These are phyloP conservation scores for Neomorphus geoffroyi DNA, from an alignment of 2,797 vertebrate genomes.

Conservation along the genomic window DNA sequence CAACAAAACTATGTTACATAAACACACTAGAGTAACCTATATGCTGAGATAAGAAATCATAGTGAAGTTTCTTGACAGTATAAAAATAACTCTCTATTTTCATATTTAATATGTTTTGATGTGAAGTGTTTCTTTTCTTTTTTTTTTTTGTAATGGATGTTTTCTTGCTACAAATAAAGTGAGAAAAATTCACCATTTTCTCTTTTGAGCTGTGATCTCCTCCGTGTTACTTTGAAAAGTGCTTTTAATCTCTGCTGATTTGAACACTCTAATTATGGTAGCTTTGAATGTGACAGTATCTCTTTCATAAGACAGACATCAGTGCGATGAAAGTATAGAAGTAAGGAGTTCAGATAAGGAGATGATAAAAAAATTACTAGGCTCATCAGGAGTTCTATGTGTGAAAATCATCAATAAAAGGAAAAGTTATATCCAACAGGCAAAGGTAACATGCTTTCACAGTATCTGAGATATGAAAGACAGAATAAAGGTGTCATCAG, in stretches of 20 bases:
- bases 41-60: neutral
- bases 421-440: neutral
- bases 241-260: neutral
- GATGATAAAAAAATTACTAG: neutral
- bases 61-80: neutral
- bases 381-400: neutral
- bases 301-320: neutral
- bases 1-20: neutral
- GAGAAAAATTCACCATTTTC: neutral
- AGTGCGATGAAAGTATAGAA: neutral
- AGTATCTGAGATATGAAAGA: neutral
- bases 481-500: neutral
- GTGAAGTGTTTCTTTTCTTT: neutral
- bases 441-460: neutral
- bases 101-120: neutral
- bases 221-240: neutral
- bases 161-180: neutral
- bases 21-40: neutral
- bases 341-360: neutral
- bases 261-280: neutral
- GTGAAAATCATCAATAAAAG: conserved; percentile 2
- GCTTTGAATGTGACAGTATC: neutral
- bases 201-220: neutral
- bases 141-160: neutral
- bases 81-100: neutral